Evolutionary conservation across 1,140 invertebrate species (phyloP), one percentile per base, ranked within the genome.

Genomic region (Drosophila arawakana): DNA sequence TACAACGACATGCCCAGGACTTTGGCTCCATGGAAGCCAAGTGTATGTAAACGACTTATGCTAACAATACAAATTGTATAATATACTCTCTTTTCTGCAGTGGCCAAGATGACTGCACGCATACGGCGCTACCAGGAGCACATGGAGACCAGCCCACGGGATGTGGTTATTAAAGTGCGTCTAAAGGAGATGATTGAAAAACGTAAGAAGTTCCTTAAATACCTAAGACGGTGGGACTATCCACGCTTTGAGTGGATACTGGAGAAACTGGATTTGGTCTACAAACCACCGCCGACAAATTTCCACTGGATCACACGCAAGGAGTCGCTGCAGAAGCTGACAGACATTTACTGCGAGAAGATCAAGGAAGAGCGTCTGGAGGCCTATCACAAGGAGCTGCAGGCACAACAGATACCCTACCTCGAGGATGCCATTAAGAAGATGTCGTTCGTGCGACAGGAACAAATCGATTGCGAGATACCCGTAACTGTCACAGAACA

Each of bases 181-280:
- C 93, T 96, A 21, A 95, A 96, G 84, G 95, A 96, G 91, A 82
- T 95, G 3, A 97, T 98, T 57, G 95, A 96, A 21, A 95, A 94
- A 86, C 94, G 97, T 52, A 96, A 95, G 79, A 96, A 96, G 84
- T 92, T 93, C 35, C 88, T 98, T 3, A 96, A 94, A 78, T 92
- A 93, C 61, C 90, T 98, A 18, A 92, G 97, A 35, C 93, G 93
- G 41, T 94, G 94, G 93, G 97, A 98, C 91, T 97, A 97, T 91
- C 96, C 95, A 77, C 94, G 95, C 50, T 98, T 97, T 91, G 96
- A 97, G 92, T 98, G 96, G 96, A 78, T 98, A n/a, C 82, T 98
- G 7, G 96, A 97, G 78, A 94, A 95, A 86, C 91, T 98, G 1
- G 95, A 97, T 78, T 93, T 98, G 70, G 93, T 95, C 43, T 98